These are phyloP conservation scores for Perccottus glenii DNA, from an alignment of 2,113 vertebrate species.

Conservation along the genomic window DNA sequence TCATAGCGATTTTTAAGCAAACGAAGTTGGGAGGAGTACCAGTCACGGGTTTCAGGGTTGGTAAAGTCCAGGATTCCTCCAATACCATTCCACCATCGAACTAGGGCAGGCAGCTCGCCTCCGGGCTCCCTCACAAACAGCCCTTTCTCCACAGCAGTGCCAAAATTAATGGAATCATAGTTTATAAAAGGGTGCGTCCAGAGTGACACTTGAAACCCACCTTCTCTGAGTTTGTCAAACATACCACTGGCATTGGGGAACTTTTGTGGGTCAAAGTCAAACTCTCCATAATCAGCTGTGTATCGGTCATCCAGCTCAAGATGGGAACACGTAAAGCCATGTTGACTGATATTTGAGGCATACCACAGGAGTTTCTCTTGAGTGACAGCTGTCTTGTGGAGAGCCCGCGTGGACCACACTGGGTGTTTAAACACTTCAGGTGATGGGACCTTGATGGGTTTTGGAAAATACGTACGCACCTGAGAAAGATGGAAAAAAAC, in stretches of 20 bases:
- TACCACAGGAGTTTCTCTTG: conserved; percentile 84
- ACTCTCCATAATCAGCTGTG: conserved; percentile 86
- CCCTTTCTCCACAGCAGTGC: conserved; percentile 81
- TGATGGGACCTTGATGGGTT: conserved; percentile 86
- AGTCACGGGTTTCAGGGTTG: conserved; percentile 85
- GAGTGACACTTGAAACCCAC: conserved; percentile 83
- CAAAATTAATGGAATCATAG: conserved; percentile 86
- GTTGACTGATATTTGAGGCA: conserved; percentile 81
- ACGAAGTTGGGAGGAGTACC: conserved; percentile 85
- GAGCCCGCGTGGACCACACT: conserved; percentile 89
- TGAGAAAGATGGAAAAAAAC: conserved; percentile 32
- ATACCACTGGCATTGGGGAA: conserved; percentile 87
- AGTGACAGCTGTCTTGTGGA: conserved; percentile 81
- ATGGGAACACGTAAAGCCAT: conserved; percentile 87
- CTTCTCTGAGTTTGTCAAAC: conserved; percentile 81
- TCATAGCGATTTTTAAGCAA: conserved; percentile 82
- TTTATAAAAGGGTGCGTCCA: conserved; percentile 92
- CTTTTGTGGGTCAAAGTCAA: conserved; percentile 87
- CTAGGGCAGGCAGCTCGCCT: conserved; percentile 83
- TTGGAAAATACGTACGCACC: conserved; percentile 89
- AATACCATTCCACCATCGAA: conserved; percentile 93
- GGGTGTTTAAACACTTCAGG: conserved; percentile 84
- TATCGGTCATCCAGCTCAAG: conserved; percentile 91
- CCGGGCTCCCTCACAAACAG: conserved; percentile 85
- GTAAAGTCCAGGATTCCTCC: conserved; percentile 94